Evolutionary conservation across 2,113 vertebrate species (phyloP).

Genomic region (Bufo gargarizans): DNA sequence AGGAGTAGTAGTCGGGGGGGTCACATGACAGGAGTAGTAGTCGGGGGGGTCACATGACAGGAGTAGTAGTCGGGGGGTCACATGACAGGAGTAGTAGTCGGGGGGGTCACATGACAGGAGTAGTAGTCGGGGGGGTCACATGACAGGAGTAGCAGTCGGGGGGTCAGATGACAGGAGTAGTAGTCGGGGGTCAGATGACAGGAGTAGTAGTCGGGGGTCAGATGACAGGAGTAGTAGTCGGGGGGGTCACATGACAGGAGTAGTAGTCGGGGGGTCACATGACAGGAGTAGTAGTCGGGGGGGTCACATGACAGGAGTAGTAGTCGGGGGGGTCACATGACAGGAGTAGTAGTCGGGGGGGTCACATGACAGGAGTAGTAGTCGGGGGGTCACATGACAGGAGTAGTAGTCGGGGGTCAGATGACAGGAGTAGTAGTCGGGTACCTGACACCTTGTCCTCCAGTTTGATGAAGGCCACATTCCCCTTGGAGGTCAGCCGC

Average conservation of each 20-base stretch:
- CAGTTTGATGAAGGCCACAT: conserved; percentile 90
- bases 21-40: neutral
- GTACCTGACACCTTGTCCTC: conserved; percentile 94
- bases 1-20: neutral
- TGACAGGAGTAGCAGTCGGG: too few relatives aligned
- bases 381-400: neutral
- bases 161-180: too few relatives aligned
- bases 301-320: neutral
- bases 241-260: neutral
- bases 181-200: neutral
- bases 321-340: neutral
- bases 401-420: neutral
- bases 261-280: neutral
- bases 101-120: too few relatives aligned
- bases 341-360: neutral
- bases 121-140: too few relatives aligned
- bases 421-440: neutral
- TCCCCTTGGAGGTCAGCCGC: conserved; percentile 91
- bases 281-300: neutral
- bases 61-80: neutral
- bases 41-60: neutral
- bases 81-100: neutral
- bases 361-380: neutral
- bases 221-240: too few relatives aligned
- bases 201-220: neutral